A percentile compares a stretch with the other conserved stretches of the same genome.
phyloP scores from a whole-genome alignment of 1,140 invertebrate species.

The Lasaia peninsularis region DNA sequence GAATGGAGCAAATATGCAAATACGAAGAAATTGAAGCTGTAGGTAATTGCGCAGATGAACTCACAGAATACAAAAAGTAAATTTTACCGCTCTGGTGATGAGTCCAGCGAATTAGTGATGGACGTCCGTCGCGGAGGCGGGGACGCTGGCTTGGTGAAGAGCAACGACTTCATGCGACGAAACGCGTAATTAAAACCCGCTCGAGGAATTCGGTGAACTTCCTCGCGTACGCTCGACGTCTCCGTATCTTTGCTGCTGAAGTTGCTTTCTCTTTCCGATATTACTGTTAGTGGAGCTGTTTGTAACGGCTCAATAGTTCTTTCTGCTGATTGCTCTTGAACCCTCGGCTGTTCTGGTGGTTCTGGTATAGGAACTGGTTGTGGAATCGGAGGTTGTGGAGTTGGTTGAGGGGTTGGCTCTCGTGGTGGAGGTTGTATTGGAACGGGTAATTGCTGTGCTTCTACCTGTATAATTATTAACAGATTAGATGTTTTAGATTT shows the following conservation, averaged over 20 bases:
- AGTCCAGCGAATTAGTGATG: conserved; percentile 29
- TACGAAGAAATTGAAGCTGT: too few relatives aligned
- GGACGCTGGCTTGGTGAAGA: conserved; percentile 27
- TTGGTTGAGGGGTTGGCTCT: not conserved
- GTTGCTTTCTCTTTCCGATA: conserved; percentile 5
- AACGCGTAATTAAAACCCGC: conserved; percentile 45
- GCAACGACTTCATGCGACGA: conserved; percentile 40
- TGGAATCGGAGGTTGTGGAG: not conserved
- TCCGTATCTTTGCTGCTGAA: conserved; percentile 29
- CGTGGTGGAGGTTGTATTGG: not conserved
- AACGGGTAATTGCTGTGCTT: conserved; percentile 11
- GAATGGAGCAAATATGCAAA: too few relatives aligned
- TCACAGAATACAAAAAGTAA: not conserved
- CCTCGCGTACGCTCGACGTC: conserved; percentile 21
- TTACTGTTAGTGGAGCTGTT: not conserved
- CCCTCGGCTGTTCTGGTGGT: not conserved
- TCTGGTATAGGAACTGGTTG: not conserved
- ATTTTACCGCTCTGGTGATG: conserved; percentile 34
- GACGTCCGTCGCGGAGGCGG: conserved; percentile 14
- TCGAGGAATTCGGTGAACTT: conserved; percentile 32
- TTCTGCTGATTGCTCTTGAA: not conserved
- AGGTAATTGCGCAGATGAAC: too few relatives aligned
- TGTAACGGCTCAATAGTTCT: not conserved
- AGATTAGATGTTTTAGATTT: too few relatives aligned
- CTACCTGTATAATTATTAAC: conserved; percentile 11